Evolutionary conservation across 1,140 invertebrate species (phyloP), one percentile per base, ranked within the genome.

Genomic region (Vanessa tameamea): DNA sequence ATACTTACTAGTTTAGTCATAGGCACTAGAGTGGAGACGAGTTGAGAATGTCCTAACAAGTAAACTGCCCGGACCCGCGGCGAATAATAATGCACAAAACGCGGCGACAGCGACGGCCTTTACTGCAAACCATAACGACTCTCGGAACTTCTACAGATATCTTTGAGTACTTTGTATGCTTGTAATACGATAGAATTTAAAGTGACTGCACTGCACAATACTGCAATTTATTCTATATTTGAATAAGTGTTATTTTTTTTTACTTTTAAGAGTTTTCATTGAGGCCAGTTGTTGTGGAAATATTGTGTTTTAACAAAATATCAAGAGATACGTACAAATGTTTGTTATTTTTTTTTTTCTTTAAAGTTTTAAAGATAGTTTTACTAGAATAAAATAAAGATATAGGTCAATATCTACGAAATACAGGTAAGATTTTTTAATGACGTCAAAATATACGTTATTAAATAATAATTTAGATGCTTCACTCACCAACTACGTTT

Each of bases 1-100:
- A 80, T 78, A 82, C 82, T 82, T 83, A 78, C 64, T 75, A 83
- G 81, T 84, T 82, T 53, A 75, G 78, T 73, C 76, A 76, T 81
- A 81, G 78, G 72, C 79, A 77, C 73, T 71, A 74, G 65, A 72
- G 69, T 61, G 66, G 70, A 68, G 72, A 73, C 59, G 72, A 77
- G 79, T 79, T 64, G 80, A 80, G 80, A 76, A 81, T 75, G 77
- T 78, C 72, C 82, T 83, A 85, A 83, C 85, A 85, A 87, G 82
- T 83, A 79, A 84, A 84, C 81, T 84, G 77, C 73, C 71, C 72
- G 69, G 64, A 78, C 75, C 65, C 66, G 75, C 72, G 65, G 70
- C 81, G 80, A 76, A 86, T 85, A 84, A 86, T 82, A 84, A 82
- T 84, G 81, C 64, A 72, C 61, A 75, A 68, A 73, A 77, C 77